Evolutionary conservation across 1,140 invertebrate genomes (phyloP), one percentile per base, ranked within the genome.

Genomic region (Orchesella cincta): DNA sequence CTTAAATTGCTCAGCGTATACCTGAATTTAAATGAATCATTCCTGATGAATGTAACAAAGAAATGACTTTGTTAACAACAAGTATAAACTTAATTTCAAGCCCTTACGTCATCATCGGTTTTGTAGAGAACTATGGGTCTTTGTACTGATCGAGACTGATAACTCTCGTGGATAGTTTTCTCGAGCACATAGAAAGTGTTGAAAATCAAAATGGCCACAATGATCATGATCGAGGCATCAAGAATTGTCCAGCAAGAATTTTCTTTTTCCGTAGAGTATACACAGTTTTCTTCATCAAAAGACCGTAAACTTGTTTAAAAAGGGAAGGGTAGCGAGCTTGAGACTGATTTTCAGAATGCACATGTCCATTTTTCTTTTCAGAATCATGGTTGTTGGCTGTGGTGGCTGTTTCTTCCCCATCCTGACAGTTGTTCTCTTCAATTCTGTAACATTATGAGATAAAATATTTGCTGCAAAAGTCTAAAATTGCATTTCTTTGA

Each of bases 221-320:
- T 33, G n/a, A 67, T 29, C 62, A 67, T 67, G 12, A 67, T 14
- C n/a, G 62, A 14, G 62, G 62, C 23, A 67, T 33, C 1, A 67
- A 67, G 12, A 67, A 67, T n/a, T 67, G 62, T 5, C 62, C 80
- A 57, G 81, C 67, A 54, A 81, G 82, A 18, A 85, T 77, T 34
- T 78, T 39, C 78, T 82, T 80, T 62, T 85, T 84, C 29, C 85
- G 77, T 28, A 79, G 64, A 0, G 83, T 85, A 76, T 83, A 84
- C 0, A 85, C 14, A 0, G 82, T 64, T 74, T 83, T 88, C 81
- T 92, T 92, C 33, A 90, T 83, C 26, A 91, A 83, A 87, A 91
- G 91, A 0, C 89, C 90, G 34, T 84, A 84, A 81, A 89, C 88
- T 83, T 92, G 91, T 72, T 90, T 90, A 18, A 79, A 81, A 2